Conservation (phyloP, 1,140 invertebrate species). For the Colletes gigas region DNA sequence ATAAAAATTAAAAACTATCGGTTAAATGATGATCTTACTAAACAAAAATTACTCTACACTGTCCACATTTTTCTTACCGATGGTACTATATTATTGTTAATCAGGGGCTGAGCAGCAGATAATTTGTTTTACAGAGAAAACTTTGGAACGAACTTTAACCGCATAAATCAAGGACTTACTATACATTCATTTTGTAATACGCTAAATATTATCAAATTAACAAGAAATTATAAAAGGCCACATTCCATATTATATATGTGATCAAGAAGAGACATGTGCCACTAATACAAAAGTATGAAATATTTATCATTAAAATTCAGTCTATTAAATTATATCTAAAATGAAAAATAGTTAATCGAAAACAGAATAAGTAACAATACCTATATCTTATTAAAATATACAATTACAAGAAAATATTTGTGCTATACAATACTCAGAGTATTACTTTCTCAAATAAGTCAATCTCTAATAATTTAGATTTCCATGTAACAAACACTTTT, state of each 20-base stretch:
- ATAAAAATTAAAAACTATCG: too few relatives aligned
- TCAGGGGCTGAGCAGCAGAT: too few relatives aligned
- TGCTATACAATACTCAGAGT: slow-evolving; percentile 36
- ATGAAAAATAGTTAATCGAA: slow-evolving; percentile 32
- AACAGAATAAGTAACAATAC: slow-evolving; percentile 41
- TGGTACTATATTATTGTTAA: too few relatives aligned
- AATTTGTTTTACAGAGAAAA: too few relatives aligned
- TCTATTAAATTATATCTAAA: slow-evolving; percentile 56
- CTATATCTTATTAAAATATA: slow-evolving; percentile 28
- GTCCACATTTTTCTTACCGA: too few relatives aligned
- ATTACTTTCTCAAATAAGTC: slow-evolving; percentile 31
- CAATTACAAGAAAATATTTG: slow-evolving; percentile 51
- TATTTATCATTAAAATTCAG: slow-evolving; percentile 52
- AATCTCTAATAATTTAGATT: slow-evolving; percentile 47
- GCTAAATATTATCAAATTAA: slow-evolving; percentile 19
- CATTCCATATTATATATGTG: slow-evolving; percentile 7
- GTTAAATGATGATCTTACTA: too few relatives aligned
- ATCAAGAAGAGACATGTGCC: neutral
- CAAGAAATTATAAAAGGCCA: slow-evolving; percentile 37
- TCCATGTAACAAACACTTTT: slow-evolving; percentile 10
- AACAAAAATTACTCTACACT: too few relatives aligned
- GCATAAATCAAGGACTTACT: too few relatives aligned
- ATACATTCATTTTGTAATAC: slow-evolving; percentile 13
- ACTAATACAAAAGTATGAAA: slow-evolving; percentile 17
- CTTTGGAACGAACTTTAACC: too few relatives aligned